These are phyloP conservation scores for Caenorhabditis sp. DNA, from an alignment of 2,888 invertebrate genomes.

Conservation along the genomic window DNA sequence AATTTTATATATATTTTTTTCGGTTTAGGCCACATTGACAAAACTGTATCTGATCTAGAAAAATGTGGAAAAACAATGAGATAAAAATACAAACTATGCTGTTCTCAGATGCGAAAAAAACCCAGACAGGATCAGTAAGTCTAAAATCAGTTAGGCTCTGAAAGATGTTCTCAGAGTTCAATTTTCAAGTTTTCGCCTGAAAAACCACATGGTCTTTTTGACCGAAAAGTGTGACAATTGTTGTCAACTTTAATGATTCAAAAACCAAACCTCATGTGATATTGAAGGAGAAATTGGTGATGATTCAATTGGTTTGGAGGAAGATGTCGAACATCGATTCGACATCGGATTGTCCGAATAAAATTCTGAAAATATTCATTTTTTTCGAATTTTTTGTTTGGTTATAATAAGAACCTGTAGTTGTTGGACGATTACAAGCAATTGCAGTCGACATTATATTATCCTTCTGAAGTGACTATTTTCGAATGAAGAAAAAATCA, in stretches of 20 bases:
- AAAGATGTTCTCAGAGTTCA: no score
- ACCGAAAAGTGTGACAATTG: no score
- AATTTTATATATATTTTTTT: no score
- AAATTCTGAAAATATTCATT: not conserved
- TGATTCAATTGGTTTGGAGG: not conserved
- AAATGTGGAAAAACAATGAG: no score
- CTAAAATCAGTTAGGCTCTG: no score
- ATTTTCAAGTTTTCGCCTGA: not conserved
- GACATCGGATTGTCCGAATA: not conserved
- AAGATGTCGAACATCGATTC: not conserved
- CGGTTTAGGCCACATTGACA: no score
- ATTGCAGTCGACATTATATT: conserved; percentile 1
- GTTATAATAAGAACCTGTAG: not conserved
- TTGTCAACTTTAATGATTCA: not conserved
- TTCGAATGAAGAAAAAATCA: not conserved
- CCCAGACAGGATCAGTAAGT: no score
- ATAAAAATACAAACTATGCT: no score
- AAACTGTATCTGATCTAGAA: no score
- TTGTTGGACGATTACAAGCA: not conserved
- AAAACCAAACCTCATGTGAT: not conserved
- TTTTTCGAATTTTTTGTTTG: not conserved
- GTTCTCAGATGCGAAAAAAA: no score
- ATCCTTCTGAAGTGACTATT: not conserved
- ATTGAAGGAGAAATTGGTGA: not conserved
- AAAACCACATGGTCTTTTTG: no score